Base-by-base conservation (phyloP, 2,797 vertebrate genomes). In the Hephaestus fuliginosus region DNA sequence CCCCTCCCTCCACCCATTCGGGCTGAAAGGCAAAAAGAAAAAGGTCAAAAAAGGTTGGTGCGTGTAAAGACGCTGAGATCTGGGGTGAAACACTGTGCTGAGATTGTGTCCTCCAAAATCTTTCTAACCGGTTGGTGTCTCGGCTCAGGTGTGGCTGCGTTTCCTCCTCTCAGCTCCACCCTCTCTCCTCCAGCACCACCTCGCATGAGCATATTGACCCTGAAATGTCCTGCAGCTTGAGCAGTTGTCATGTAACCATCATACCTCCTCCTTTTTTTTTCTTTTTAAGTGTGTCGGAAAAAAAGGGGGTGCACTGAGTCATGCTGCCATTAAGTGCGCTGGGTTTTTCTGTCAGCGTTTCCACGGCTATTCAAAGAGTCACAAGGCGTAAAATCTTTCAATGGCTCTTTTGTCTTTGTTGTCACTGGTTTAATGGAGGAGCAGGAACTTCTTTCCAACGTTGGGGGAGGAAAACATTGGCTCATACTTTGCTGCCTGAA, bases 211-310 rank as follows among this genome's bases (percentile, higher is more conserved):
- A 44, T 78, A 33, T 56, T 83, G 84, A 88, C 84, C 82, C 85
- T 86, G 80, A 91, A 84, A 78, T 70, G 80, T 83, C 83, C 84
- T 83, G 80, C 79, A 86, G 55, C 71, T 70, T 39, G 25, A 86
- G 52, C 69, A 69, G 70, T 74, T 85, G 82, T 80, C 86, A 78
- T 86, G 70, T 76, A 81, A 61, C 69, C 75, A 51, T 81, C 76
- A 46, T 64, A 14, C 17, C 67, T 33, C 30, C 30, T 33, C 30
- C 30, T 33, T 33, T 33, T 33, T 33, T 69, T 84, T 72, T 49
- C 74, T 58, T 77, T 73, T 68, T 33, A 44, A 56, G 56, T 70
- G 46, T 85, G 58, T 48, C 77, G 25, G 39, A 10, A 57, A 25
- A 80, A 70, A 5, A 5, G 30, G 30, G 13, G 30, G 46, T 57